Base-by-base conservation (phyloP, 2,113 vertebrate species). In the Corapipo altera region DNA sequence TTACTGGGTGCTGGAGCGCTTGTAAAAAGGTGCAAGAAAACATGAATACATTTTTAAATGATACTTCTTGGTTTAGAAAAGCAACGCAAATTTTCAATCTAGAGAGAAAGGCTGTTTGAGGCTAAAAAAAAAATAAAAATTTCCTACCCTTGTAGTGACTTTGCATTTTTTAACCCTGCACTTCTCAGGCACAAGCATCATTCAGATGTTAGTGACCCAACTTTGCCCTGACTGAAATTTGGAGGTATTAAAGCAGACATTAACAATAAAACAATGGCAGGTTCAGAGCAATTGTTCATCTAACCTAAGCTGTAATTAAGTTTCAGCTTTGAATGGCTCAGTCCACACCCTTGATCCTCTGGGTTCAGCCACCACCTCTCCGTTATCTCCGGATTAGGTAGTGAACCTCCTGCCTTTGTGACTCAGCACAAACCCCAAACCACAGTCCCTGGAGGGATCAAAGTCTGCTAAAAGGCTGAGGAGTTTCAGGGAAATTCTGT, bases 1-100 rank as follows among this genome's bases (percentile, higher is more conserved):
- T 98, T 98, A 98, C 98, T 98, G 98, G 97, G 97, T 93, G 89
- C 93, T 90, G 95, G 96, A 89, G 95, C 8, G 32, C 96, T 98
- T 97, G 97, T 67, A 88, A 96, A 97, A 97, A 95, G 96, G 95
- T 97, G 96, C 86, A 57, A 83, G 93, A 96, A 93, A 97, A 86
- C 86, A 96, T 21, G 86, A 93, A 96, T 92, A 88, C 74, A 67
- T 97, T 97, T 98, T 97, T 83, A 96, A 98, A 8, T 58, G 62
- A 64, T 89, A 44, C 48, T 80, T 80, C n/a, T 2, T 75, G 41
- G 95, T 76, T 94, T 95, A 92, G 85, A 86, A 89, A 97, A 97
- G 86, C 91, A 93, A 85, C 86, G 91, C 84, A 89, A 86, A 95
- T 89, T 94, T 95, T 88, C 83, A 84, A 15, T 23, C 18, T 12